Base-by-base conservation (phyloP, 2,888 invertebrate genomes). In the Cheilosia soror region DNA sequence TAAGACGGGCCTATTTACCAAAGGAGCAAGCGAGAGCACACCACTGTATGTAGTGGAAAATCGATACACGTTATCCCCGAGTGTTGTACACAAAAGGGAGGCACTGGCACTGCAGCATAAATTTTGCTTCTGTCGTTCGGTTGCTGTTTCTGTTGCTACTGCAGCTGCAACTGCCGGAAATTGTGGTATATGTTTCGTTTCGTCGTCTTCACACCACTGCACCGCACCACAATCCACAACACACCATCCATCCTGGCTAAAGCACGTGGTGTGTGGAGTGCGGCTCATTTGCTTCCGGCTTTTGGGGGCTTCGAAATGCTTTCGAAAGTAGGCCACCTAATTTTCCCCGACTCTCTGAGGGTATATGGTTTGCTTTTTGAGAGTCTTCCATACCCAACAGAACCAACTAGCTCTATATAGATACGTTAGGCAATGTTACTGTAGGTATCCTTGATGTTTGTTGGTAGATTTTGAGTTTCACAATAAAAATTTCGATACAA, bases 251-350 rank as follows among this genome's bases (percentile, higher is more conserved):
- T 33, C 51, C 37, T 15, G 1, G 49, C 0, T 25, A 27, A 27
- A 60, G 68, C 73, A 80, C 80, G 80, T 80, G 80, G 75, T 73
- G 33, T 76, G 75, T 68, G 33, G 69, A 40, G 42, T 44, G 65
- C 55, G 65, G 71, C 71, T 77, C 71, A 65, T 82, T 82, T 77
- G 77, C 68, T 78, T 83, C 82, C 82, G 82, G 82, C 78, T 83
- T 83, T 83, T 66, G 66, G 72, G 72, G 78, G 69, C 60, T 72
- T 72, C 77, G 62, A 78, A 83, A 72, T 72, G 47, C 27, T 77
- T 60, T 83, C 55, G 27, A 78, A 83, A 78, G 82, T 83, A 83
- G 82, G 82, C 82, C 82, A 83, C 82, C 82, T 78, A 83, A 78
- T 51, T 83, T 78, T 83, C 55, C 58, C 55, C 62, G 66, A 68